These are phyloP conservation scores for Brachyalestes nurse DNA, from an alignment of 2,797 vertebrate species.

Conservation along the genomic window DNA sequence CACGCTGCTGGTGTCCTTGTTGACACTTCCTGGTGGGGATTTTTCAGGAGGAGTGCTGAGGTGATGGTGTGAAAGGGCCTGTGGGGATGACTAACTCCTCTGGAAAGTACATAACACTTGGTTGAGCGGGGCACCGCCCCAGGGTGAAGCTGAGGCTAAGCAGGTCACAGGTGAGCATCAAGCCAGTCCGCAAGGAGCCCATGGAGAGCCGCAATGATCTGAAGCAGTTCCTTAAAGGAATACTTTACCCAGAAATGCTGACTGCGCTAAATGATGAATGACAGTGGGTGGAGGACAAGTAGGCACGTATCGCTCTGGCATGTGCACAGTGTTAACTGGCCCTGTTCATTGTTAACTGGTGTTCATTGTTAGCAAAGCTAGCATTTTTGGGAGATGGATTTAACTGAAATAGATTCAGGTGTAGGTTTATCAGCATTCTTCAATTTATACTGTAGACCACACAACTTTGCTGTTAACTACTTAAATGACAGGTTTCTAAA, in stretches of 20 bases:
- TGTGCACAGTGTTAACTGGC: not conserved
- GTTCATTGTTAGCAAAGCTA: not conserved
- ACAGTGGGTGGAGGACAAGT: not conserved
- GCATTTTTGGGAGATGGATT: not conserved
- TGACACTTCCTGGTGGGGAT: slow-evolving; percentile 56
- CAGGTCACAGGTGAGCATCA: slow-evolving; percentile 27
- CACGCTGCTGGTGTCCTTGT: slow-evolving; percentile 16
- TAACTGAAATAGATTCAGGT: not conserved
- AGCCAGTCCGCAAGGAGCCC: slow-evolving; percentile 7
- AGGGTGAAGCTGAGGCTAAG: slow-evolving; percentile 31
- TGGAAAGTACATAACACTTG: slow-evolving; percentile 55
- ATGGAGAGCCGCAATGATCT: not conserved
- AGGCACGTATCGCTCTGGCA: not conserved
- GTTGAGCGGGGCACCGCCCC: slow-evolving; percentile 3
- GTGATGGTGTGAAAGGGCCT: slow-evolving; percentile 20
- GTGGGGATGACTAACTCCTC: slow-evolving; percentile 52
- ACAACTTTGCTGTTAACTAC: not conserved
- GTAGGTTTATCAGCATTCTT: not conserved
- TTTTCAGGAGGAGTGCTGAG: slow-evolving; percentile 48
- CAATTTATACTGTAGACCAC: not conserved
- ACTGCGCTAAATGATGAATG: not conserved
- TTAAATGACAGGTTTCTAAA: not conserved
- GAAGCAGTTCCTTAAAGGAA: not conserved
- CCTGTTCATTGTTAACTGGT: too few relatives aligned
- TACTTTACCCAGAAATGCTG: slow-evolving; percentile 19